Percentiles rank a stretch among this genome's conserved stretches.
phyloP scores from a whole-genome alignment of 2,888 invertebrate genomes.

The Elmis aenea region DNA sequence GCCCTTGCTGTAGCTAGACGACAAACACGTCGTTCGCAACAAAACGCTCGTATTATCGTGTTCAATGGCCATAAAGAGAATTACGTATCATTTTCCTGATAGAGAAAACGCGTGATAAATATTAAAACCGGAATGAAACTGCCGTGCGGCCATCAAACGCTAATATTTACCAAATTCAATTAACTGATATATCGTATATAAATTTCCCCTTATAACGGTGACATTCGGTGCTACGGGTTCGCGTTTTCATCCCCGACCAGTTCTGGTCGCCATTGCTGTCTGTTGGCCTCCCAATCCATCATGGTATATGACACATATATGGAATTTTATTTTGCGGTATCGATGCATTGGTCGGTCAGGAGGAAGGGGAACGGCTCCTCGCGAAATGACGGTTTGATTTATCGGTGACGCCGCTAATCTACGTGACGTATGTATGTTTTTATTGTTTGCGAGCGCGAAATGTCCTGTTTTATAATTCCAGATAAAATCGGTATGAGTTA shows the following conservation, averaged over 20 bases:
- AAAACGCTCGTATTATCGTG: too few relatives aligned
- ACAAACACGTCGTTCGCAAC: too few relatives aligned
- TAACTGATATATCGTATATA: slow-evolving; percentile 42
- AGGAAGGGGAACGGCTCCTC: slow-evolving; percentile 33
- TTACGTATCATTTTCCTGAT: slow-evolving; percentile 16
- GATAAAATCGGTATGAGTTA: slow-evolving; percentile 46
- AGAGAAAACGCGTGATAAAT: slow-evolving; percentile 32
- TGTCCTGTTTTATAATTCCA: slow-evolving; percentile 47
- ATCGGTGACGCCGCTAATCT: slow-evolving; percentile 49
- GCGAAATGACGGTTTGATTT: slow-evolving; percentile 48
- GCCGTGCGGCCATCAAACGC: slow-evolving; percentile 35
- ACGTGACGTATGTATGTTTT: slow-evolving; percentile 48
- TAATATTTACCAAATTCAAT: slow-evolving; percentile 41
- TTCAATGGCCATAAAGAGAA: slow-evolving; percentile 8
- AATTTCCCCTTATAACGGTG: slow-evolving; percentile 39
- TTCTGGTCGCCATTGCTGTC: slow-evolving; percentile 40
- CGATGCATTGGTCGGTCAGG: slow-evolving; percentile 37
- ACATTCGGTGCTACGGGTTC: slow-evolving; percentile 33
- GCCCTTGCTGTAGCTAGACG: too few relatives aligned
- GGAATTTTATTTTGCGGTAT: slow-evolving; percentile 47
- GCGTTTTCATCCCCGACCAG: slow-evolving; percentile 25
- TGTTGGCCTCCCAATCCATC: slow-evolving; percentile 44
- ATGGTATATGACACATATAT: slow-evolving; percentile 42
- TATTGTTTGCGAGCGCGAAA: slow-evolving; percentile 46
- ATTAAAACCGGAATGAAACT: slow-evolving; percentile 38